phyloP scores from a whole-genome alignment of 1,140 invertebrate genomes.

The Pachypeltis micranthus region DNA sequence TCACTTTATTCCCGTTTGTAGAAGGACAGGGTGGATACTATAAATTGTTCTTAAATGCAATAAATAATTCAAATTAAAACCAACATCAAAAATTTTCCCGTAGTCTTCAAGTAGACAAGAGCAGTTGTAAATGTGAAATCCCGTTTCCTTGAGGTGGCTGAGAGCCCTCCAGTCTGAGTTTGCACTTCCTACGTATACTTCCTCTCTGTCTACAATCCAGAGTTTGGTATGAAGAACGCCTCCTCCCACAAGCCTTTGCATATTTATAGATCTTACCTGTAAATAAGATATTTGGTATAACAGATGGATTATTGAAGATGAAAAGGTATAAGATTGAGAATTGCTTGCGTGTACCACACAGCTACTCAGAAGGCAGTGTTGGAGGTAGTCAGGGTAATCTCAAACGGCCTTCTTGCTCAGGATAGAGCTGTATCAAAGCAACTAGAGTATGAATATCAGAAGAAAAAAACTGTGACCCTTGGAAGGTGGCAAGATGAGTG shows the following conservation, averaged over 20 bases:
- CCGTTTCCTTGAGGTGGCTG: slow-evolving; percentile 93
- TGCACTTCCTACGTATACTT: slow-evolving; percentile 76
- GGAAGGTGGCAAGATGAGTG: no score
- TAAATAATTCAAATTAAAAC: no score
- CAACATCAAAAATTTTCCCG: slow-evolving; percentile 78
- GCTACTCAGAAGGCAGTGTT: no score
- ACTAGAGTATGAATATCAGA: no score
- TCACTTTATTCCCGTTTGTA: background rate
- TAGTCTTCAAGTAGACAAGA: slow-evolving; percentile 74
- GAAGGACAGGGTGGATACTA: slow-evolving; percentile 40
- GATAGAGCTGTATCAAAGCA: background rate
- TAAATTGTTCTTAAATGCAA: slow-evolving; percentile 73
- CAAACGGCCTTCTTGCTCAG: background rate
- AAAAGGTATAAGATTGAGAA: slow-evolving; percentile 6
- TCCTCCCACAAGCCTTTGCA: slow-evolving; percentile 63
- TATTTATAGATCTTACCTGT: slow-evolving; percentile 73
- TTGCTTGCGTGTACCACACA: background rate
- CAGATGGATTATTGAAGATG: background rate
- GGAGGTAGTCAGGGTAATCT: no score
- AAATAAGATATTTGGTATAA: slow-evolving; percentile 14
- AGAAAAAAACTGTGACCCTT: no score
- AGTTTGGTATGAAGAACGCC: slow-evolving; percentile 97
- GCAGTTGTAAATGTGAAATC: slow-evolving; percentile 71
- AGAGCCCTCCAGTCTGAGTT: slow-evolving; percentile 92
- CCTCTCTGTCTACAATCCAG: slow-evolving; percentile 69